Evolutionary conservation across 2,888 invertebrate species (phyloP), one percentile per base, ranked within the genome.

Genomic region (Melipona beecheii): DNA sequence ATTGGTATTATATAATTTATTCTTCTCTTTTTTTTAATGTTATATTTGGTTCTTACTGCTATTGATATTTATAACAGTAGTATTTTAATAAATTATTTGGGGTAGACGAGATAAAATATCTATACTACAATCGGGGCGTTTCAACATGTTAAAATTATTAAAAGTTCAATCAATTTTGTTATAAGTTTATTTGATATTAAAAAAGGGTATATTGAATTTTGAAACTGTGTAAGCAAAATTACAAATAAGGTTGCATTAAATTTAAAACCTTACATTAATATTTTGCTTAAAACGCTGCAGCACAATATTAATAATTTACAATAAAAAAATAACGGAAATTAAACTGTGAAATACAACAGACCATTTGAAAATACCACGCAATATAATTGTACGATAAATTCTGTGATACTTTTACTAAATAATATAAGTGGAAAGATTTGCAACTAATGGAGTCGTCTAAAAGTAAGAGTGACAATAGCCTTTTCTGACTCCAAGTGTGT

Each of bases 1-100:
- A 70, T 83, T 81, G 70, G 62, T 77, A 73, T 83, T 82, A 74
- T 86, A 64, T 86, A 82, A 75, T 76, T 86, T 86, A 84, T 76
- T 74, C 9, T 13, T n/a, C 49, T 64, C 58, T 27, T 50, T 19
- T 19, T 43, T 65, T 27, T 75, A 60, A 36, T 24, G 24, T 36
- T 85, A 4, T 65, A 72, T 60, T 74, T n/a, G 71, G 56, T 81
- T 85, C 69, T 62, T 86, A 52, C 2, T 15, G 60, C 66, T 27
- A 64, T 77, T 73, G 31, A 52, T 84, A 77, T 71, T 70, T 64
- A 15, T 62, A 71, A 77, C 17, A 70, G 3, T 52, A 77, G n/a
- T 58, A 76, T 43, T 56, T 60, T 68, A 52, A 75, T 84, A 70
- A 79, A 69, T 66, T 71, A 68, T 80, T 17, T 50, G 80, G 69